phyloP scores from a whole-genome alignment of 2,113 vertebrate genomes.

The Mobula birostris region DNA sequence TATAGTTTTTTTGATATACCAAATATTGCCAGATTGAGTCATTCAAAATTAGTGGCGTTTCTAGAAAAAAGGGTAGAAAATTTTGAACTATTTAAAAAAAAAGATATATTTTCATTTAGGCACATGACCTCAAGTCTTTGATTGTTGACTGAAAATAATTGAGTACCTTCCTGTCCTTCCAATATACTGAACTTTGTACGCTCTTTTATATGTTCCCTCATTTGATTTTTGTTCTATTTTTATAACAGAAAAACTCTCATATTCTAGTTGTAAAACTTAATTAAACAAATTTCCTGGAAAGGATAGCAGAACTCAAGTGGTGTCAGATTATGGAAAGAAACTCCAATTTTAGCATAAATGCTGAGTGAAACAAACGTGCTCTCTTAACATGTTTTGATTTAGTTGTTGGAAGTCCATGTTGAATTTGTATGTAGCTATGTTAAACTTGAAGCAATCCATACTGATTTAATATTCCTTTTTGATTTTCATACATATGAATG shows the following conservation, averaged over 20 bases:
- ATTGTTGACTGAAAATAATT: constrained; percentile 30
- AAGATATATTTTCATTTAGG: not conserved
- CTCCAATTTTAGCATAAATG: not conserved
- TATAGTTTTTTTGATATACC: not conserved
- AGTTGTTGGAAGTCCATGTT: not conserved
- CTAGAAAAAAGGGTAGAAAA: constrained; percentile 2
- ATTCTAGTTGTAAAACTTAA: not conserved
- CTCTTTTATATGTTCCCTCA: not conserved
- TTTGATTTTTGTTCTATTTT: not conserved
- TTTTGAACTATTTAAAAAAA: constrained; percentile 21
- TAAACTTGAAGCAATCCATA: not conserved
- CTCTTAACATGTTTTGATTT: not conserved
- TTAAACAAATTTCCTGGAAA: not conserved
- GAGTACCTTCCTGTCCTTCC: constrained; percentile 13
- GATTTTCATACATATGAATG: not conserved
- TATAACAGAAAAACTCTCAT: not conserved
- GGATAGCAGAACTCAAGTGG: not conserved
- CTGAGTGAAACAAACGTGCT: not conserved
- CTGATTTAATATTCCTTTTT: constrained; percentile 1
- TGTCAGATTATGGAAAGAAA: not conserved
- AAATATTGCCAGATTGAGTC: constrained; percentile 21
- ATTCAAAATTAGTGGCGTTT: constrained; percentile 5
- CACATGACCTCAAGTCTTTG: not conserved
- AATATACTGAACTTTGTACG: not conserved
- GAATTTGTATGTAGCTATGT: not conserved